Evolutionary conservation across 2,113 vertebrate species (phyloP).

Genomic region (Patagioenas fasciata): DNA sequence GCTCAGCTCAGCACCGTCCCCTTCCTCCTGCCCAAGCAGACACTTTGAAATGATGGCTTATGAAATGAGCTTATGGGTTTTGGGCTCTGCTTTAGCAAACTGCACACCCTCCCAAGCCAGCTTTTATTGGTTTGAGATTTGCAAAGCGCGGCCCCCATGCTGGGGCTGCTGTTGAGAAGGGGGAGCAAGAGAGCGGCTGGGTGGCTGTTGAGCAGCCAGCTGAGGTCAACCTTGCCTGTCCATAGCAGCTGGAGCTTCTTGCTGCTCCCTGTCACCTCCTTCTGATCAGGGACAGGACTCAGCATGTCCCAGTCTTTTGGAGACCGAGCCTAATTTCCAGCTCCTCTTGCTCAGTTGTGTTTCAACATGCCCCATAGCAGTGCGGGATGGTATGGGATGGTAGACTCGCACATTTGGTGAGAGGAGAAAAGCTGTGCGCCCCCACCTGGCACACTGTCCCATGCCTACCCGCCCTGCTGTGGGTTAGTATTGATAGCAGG

Average conservation of each 20-base stretch:
- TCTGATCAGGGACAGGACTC: not conserved
- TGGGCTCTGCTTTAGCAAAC: not conserved
- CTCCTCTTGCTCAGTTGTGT: not conserved
- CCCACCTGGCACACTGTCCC: not conserved
- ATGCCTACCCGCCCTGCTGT: not conserved
- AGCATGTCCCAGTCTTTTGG: not conserved
- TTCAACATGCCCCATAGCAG: not conserved
- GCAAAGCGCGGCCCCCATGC: fast-evolving
- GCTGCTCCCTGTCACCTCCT: not conserved
- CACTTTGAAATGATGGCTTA: not conserved
- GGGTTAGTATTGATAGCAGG: not conserved
- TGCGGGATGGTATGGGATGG: not conserved
- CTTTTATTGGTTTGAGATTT: not conserved
- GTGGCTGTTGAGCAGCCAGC: not conserved
- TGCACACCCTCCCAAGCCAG: not conserved
- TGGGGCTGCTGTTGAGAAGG: not conserved
- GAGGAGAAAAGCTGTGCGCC: not conserved
- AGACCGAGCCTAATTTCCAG: not conserved
- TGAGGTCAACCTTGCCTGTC: not conserved
- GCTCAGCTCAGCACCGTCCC: not conserved
- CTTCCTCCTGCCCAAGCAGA: not conserved
- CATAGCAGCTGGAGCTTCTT: not conserved
- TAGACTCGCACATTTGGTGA: not conserved
- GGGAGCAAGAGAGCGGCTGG: fast-evolving
- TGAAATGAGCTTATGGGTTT: not conserved